Conservation (phyloP, 1,140 invertebrate species). For the Neodiprion fabricii region DNA sequence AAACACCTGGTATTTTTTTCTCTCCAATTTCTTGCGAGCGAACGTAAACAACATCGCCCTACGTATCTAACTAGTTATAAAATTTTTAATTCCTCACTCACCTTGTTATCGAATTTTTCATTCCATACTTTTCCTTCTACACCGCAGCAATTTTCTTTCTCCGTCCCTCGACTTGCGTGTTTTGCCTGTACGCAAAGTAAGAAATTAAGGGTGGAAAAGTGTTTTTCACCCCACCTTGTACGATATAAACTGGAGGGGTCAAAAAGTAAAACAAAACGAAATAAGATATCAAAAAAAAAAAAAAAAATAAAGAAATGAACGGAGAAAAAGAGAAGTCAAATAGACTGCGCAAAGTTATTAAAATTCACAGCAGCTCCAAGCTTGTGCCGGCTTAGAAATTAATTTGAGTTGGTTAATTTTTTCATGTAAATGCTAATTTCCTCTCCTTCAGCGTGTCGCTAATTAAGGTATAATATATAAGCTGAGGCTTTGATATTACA, state of each 20-base stretch:
- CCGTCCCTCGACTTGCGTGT: too few species aligned
- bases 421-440: slow-evolving; percentile 5
- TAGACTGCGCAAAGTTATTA: background rate
- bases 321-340: background rate
- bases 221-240: too few species aligned
- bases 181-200: too few species aligned
- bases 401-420: slow-evolving; percentile 8
- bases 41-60: too few species aligned
- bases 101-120: too few species aligned
- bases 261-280: background rate
- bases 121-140: too few species aligned
- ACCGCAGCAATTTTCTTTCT: too few species aligned
- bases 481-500: background rate
- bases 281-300: background rate
- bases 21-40: too few species aligned
- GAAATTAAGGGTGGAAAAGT: too few species aligned
- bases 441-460: background rate
- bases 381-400: slow-evolving; percentile 4
- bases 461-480: background rate
- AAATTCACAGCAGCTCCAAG: background rate
- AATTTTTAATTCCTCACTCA: too few species aligned
- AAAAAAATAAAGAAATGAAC: background rate
- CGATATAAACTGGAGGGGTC: background rate
- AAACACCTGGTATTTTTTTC: too few species aligned
- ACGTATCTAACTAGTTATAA: too few species aligned